Conservation (phyloP, 1,140 invertebrate genomes). For the Brachionus asplanchnoidis region DNA sequence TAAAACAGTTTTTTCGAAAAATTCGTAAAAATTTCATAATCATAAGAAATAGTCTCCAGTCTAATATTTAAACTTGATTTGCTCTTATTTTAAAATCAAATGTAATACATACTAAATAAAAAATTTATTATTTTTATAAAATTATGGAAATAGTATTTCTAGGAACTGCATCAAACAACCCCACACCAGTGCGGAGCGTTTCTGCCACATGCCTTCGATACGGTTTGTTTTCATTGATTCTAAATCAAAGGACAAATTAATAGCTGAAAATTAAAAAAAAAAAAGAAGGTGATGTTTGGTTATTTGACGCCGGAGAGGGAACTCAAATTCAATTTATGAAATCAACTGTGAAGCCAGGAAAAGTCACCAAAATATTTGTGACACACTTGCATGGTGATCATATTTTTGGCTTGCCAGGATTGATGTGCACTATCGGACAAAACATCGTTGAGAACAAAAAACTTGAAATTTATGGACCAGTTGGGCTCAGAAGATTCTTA, state of each 20-base stretch:
- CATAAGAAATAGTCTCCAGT: background rate
- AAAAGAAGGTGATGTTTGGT: slow-evolving; percentile 55
- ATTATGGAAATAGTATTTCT: slow-evolving; percentile 55
- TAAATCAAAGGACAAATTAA: background rate
- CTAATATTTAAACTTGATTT: background rate
- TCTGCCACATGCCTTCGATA: slow-evolving; percentile 52
- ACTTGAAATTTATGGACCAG: slow-evolving; percentile 56
- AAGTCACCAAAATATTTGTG: slow-evolving; percentile 60
- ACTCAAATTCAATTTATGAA: slow-evolving; percentile 59
- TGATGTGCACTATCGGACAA: slow-evolving; percentile 57
- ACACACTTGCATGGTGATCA: slow-evolving; percentile 61
- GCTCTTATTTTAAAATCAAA: background rate
- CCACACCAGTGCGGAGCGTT: slow-evolving; percentile 52
- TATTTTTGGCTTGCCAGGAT: slow-evolving; percentile 59
- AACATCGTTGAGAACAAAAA: slow-evolving; percentile 45
- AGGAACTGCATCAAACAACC: slow-evolving; percentile 57
- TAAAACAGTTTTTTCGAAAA: background rate
- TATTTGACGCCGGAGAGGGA: slow-evolving; percentile 61
- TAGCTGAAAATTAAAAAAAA: background rate
- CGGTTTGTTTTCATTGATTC: slow-evolving; percentile 43
- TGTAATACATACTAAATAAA: background rate
- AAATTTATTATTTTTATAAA: background rate
- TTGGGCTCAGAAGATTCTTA: slow-evolving; percentile 53
- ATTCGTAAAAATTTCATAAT: background rate
- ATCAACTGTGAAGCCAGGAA: slow-evolving; percentile 51